Percentiles rank a stretch among this genome's conserved stretches.
These are phyloP conservation scores for Hylaeus anthracinus DNA, from an alignment of 1,140 invertebrate genomes.

Conservation along the genomic window DNA sequence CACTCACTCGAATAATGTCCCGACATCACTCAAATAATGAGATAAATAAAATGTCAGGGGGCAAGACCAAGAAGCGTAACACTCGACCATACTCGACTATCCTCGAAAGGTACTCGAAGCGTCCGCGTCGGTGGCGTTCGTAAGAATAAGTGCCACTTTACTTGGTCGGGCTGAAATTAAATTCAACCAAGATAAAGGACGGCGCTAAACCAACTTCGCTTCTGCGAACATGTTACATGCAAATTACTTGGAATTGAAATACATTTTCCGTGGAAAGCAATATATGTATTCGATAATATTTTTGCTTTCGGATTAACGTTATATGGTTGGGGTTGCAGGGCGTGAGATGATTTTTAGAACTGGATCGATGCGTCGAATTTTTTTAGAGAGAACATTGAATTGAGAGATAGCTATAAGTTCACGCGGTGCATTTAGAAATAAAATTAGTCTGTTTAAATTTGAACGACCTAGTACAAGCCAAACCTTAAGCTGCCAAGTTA, in stretches of 20 bases:
- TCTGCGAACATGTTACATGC: slow-evolving; percentile 63
- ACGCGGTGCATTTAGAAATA: background rate
- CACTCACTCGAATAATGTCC: background rate
- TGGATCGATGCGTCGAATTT: too few species aligned
- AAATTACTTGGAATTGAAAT: slow-evolving; percentile 71
- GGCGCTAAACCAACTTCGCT: slow-evolving; percentile 38
- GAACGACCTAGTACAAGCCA: background rate
- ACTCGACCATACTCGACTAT: slow-evolving; percentile 3
- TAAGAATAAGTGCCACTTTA: slow-evolving; percentile 69
- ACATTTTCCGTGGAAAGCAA: too few species aligned
- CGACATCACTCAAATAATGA: background rate
- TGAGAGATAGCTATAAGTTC: too few species aligned
- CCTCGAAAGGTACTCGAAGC: slow-evolving; percentile 29
- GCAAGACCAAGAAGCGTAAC: background rate
- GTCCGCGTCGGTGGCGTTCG: slow-evolving; percentile 20
- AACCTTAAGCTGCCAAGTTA: background rate
- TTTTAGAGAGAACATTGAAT: too few species aligned
- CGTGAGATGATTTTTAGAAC: too few species aligned
- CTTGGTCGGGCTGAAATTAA: slow-evolving; percentile 64
- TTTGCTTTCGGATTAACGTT: too few species aligned
- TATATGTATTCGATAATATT: too few species aligned
- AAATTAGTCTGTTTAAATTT: background rate
- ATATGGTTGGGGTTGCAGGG: too few species aligned
- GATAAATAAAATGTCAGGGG: background rate
- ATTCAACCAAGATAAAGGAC: slow-evolving; percentile 71